These are phyloP conservation scores for Esperia sulphurella DNA, from an alignment of 2,888 invertebrate genomes.

Conservation along the genomic window DNA sequence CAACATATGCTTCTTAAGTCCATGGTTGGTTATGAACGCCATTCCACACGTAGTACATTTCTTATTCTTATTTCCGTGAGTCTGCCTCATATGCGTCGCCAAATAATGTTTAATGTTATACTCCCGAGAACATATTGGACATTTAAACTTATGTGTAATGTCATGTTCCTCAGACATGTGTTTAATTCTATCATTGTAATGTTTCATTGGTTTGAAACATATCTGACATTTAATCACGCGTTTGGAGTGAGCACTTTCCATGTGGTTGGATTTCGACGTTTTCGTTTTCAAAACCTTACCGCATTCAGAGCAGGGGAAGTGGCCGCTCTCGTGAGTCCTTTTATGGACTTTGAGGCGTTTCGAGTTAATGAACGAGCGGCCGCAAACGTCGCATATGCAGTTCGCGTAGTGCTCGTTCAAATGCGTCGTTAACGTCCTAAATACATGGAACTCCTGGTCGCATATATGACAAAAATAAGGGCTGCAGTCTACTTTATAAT, in stretches of 20 bases:
- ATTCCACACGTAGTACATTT: slow-evolving; percentile 68
- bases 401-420: slow-evolving; percentile 72
- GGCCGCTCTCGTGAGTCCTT: slow-evolving; percentile 65
- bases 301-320: slow-evolving; percentile 51
- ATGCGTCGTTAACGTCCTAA: slow-evolving; percentile 61
- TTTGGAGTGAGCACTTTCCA: slow-evolving; percentile 58
- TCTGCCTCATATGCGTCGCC: slow-evolving; percentile 61
- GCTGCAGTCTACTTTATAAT: slow-evolving; percentile 54
- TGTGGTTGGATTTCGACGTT: slow-evolving; percentile 54
- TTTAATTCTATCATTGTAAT: slow-evolving; percentile 63
- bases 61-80: slow-evolving; percentile 65
- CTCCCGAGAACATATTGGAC: slow-evolving; percentile 50
- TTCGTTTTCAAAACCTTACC: slow-evolving; percentile 58
- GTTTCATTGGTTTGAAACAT: slow-evolving; percentile 62
- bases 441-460: slow-evolving; percentile 53
- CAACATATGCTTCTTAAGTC: slow-evolving; percentile 66
- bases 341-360: slow-evolving; percentile 71
- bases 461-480: slow-evolving; percentile 61
- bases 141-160: slow-evolving; percentile 60
- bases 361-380: slow-evolving; percentile 69
- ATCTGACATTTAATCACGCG: slow-evolving; percentile 59
- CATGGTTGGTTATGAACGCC: slow-evolving; percentile 69
- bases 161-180: slow-evolving; percentile 64
- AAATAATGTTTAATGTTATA: slow-evolving; percentile 66
- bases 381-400: slow-evolving; percentile 72